Evolutionary conservation across 1,140 invertebrate species (phyloP), one percentile per base, ranked within the genome.

Genomic region (Diploscapter pachys): DNA sequence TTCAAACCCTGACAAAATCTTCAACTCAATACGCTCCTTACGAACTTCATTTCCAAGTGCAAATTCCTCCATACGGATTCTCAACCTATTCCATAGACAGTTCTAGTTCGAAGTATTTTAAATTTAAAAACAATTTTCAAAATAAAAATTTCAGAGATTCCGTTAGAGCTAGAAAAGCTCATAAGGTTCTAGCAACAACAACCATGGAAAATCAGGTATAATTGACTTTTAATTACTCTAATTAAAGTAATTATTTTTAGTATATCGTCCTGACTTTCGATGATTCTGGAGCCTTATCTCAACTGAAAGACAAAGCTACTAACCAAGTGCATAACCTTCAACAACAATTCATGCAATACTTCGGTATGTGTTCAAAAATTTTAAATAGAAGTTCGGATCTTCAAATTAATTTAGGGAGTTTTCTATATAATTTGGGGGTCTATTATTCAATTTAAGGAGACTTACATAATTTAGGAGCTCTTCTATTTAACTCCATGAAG

Each of bases 331-430:
- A 85, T n/a, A 75, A 81, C 4, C 65, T 93, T 0, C 85, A 85
- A 0, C 93, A 95, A 84, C 89, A 90, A 13, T 91, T 93, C 81
- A 88, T 90, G 57, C 93, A 90, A 83, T 96, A 96, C 83, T 87
- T 89, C 74, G 90, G 89, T 11, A 88, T 2, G 63, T 11, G n/a
- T 8, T 8, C 31, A 11, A 9, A 9, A 1, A 11, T 31, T 31
- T 31, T 31, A 31, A 31, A 31, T 31, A 31, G 31, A 31, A 31
- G 31, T 31, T 31, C 31, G 31, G 31, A 1, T 31, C 31, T 31
- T 31, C 31, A 31, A 31, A 31, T 31, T 31, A 31, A 31, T 31
- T 31, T 31, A 31, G 31, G 31, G 31, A 31, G 31, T 31, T 31
- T 31, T 31, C 31, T 31, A 31, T 31, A 31, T 31, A 31, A 31